A percentile compares a stretch with the other conserved stretches of the same genome.
phyloP scores from a whole-genome alignment of 1,140 invertebrate genomes.

The Aphaenogaster ashmeadi region DNA sequence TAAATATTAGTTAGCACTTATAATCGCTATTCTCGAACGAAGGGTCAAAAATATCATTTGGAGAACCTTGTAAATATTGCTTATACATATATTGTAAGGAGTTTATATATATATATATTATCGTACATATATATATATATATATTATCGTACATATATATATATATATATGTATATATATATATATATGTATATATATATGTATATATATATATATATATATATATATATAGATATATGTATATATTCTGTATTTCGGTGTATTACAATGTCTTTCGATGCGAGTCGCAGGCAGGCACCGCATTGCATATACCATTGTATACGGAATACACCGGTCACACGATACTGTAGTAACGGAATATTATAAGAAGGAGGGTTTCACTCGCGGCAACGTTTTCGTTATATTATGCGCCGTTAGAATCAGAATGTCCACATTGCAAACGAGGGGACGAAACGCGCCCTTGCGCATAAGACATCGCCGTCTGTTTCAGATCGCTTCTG shows the following conservation, averaged over 20 bases:
- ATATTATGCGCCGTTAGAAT: conserved; percentile 49
- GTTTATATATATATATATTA: conserved; percentile 21
- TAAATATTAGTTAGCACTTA: conserved; percentile 79
- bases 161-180: conserved; percentile 73
- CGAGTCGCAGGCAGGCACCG: conserved; percentile 46
- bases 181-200: conserved; percentile 43
- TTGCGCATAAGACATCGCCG: conserved; percentile 31
- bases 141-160: conserved; percentile 39
- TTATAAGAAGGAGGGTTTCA: conserved; percentile 64
- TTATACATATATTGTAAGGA: conserved; percentile 72
- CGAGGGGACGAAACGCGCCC: conserved; percentile 18
- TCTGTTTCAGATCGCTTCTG: conserved; percentile 28
- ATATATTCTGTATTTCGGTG: conserved; percentile 79
- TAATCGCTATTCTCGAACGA: conserved; percentile 78
- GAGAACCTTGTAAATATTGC: conserved; percentile 78
- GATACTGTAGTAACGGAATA: conserved; percentile 73
- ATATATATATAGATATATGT: conserved; percentile 66
- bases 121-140: neutral
- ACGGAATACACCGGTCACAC: conserved; percentile 74
- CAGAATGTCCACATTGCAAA: conserved; percentile 52
- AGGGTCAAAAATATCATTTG: conserved; percentile 74
- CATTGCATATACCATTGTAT: conserved; percentile 68
- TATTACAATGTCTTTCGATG: conserved; percentile 72
- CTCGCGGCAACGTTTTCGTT: conserved; percentile 43
- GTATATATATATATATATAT: neutral